These are phyloP conservation scores for Lasius fuliginosus DNA, from an alignment of 2,888 invertebrate species.

Conservation along the genomic window DNA sequence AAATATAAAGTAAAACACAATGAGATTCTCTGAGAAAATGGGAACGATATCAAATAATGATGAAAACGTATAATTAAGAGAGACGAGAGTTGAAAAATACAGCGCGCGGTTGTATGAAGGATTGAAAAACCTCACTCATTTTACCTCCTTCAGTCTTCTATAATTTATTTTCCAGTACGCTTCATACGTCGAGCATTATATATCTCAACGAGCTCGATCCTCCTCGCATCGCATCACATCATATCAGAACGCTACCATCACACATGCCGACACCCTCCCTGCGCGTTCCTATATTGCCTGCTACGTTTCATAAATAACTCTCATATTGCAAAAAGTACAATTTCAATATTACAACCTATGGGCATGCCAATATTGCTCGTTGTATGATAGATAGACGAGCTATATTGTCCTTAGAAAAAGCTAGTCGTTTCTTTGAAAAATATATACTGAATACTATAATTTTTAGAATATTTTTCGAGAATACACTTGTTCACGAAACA, in stretches of 20 bases:
- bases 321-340: constrained; percentile 84
- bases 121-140: constrained; percentile 23
- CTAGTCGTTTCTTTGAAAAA: constrained; percentile 85
- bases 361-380: constrained; percentile 84
- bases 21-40: background rate
- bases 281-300: constrained; percentile 78
- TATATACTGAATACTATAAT: constrained; percentile 74
- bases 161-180: constrained; percentile 48
- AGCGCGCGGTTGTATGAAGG: background rate
- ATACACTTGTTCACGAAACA: constrained; percentile 1
- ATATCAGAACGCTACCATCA: constrained; percentile 78
- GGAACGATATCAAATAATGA: constrained; percentile 1
- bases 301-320: constrained; percentile 85
- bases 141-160: constrained; percentile 37
- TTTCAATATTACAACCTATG: constrained; percentile 85
- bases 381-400: constrained; percentile 85
- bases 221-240: constrained; percentile 80
- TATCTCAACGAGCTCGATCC: constrained; percentile 76
- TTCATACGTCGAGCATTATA: constrained; percentile 59
- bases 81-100: background rate
- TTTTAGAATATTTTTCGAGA: constrained; percentile 27
- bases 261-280: constrained; percentile 73
- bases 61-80: background rate
- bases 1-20: background rate
- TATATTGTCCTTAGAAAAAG: constrained; percentile 85